phyloP scores from a whole-genome alignment of 2,113 vertebrate genomes.

The Clarias batrachus region DNA sequence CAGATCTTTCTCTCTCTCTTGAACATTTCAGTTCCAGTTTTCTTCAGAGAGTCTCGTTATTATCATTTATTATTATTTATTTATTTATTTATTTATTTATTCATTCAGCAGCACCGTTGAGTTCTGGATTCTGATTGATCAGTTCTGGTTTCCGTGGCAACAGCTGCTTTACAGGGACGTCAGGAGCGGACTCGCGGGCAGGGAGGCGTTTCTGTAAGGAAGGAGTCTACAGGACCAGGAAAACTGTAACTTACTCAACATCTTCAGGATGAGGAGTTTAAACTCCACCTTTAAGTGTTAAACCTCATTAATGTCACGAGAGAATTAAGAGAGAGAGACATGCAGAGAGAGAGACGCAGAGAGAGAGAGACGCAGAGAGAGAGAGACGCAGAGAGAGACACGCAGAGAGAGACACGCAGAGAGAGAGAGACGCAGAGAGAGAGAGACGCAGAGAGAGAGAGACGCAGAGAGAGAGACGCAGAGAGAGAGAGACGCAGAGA shows the following conservation, averaged over 20 bases:
- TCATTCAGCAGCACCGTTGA: neutral
- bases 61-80: neutral
- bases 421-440: too few relatives aligned
- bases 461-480: too few relatives aligned
- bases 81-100: neutral
- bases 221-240: neutral
- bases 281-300: too few relatives aligned
- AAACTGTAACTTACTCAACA: neutral
- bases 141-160: neutral
- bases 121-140: neutral
- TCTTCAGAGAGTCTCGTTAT: neutral
- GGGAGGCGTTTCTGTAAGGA: neutral
- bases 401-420: too few relatives aligned
- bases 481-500: too few relatives aligned
- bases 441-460: too few relatives aligned
- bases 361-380: too few relatives aligned
- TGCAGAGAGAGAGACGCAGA: too few relatives aligned
- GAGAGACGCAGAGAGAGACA: too few relatives aligned
- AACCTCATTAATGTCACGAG: too few relatives aligned
- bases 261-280: too few relatives aligned
- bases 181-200: neutral
- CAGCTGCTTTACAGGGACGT: neutral
- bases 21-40: neutral
- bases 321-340: too few relatives aligned
- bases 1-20: neutral